Evolutionary conservation across 2,113 vertebrate species (phyloP).

Genomic region (Melanocharis versteri): DNA sequence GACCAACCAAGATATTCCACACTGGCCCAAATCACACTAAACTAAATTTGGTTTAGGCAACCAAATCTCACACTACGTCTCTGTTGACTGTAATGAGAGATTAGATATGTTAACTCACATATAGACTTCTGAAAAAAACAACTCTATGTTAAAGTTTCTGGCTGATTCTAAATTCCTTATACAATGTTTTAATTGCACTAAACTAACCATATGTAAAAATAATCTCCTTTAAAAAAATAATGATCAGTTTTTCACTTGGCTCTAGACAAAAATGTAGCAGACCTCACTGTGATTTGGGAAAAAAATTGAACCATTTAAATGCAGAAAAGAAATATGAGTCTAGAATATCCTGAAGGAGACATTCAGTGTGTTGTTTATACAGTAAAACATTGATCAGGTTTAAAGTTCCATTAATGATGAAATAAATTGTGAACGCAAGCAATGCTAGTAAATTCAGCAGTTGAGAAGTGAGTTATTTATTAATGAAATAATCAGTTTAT

Average conservation of each 20-base stretch:
- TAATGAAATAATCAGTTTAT: neutral
- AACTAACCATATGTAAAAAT: neutral
- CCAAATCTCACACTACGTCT: neutral
- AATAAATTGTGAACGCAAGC: neutral
- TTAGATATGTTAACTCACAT: neutral
- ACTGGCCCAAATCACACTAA: neutral
- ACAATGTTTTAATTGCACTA: neutral
- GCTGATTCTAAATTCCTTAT: neutral
- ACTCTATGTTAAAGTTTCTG: neutral
- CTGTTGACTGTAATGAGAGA: neutral
- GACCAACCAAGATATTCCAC: neutral
- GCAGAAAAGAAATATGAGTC: neutral
- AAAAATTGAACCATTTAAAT: neutral
- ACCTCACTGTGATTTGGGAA: neutral
- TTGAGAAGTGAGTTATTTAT: neutral
- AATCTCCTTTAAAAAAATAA: neutral
- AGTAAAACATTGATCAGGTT: neutral
- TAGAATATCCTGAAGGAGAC: neutral
- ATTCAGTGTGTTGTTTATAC: neutral
- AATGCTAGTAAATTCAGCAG: neutral
- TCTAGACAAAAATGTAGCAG: neutral
- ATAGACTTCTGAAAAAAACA: neutral
- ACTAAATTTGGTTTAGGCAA: neutral
- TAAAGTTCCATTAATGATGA: neutral
- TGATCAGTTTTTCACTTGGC: neutral